phyloP scores from a whole-genome alignment of 1,140 invertebrate species.

The Drosophila repletoides region DNA sequence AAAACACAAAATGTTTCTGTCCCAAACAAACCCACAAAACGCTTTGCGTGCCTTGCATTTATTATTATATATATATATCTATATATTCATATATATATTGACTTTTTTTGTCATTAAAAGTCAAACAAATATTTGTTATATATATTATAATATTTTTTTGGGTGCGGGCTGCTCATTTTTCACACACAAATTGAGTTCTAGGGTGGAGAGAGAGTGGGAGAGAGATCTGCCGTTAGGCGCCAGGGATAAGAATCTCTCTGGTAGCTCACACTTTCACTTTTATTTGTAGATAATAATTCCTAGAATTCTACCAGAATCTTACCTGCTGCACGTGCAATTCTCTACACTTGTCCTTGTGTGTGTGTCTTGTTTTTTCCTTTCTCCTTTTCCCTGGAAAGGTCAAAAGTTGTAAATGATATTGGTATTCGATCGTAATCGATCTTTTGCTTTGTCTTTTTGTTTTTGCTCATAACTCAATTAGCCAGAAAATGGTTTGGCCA shows the following conservation, averaged over 20 bases:
- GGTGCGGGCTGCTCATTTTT: constrained; percentile 22
- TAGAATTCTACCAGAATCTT: constrained; percentile 17
- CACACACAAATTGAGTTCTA: background rate
- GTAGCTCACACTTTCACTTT: constrained; percentile 58
- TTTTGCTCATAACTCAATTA: constrained; percentile 77
- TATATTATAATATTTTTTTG: constrained; percentile 76
- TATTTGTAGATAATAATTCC: constrained; percentile 28
- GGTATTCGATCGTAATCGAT: constrained; percentile 61
- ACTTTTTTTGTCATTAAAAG: constrained; percentile 71
- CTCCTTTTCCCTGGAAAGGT: constrained; percentile 36
- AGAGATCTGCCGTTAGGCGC: constrained; percentile 36
- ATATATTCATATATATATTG: constrained; percentile 29
- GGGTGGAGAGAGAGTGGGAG: background rate
- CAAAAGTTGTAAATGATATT: constrained; percentile 46
- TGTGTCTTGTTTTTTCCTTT: constrained; percentile 11
- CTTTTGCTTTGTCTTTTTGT: constrained; percentile 47
- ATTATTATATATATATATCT: constrained; percentile 26
- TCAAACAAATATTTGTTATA: constrained; percentile 60
- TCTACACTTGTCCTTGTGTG: constrained; percentile 1
- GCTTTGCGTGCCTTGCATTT: constrained; percentile 72
- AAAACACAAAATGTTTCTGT: constrained; percentile 67
- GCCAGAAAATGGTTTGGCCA: constrained; percentile 33
- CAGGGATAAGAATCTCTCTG: constrained; percentile 41
- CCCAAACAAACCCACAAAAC: constrained; percentile 53
- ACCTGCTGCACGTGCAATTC: constrained; percentile 60